Conservation (phyloP, 2,797 vertebrate genomes). For the Nannoperca australis region DNA sequence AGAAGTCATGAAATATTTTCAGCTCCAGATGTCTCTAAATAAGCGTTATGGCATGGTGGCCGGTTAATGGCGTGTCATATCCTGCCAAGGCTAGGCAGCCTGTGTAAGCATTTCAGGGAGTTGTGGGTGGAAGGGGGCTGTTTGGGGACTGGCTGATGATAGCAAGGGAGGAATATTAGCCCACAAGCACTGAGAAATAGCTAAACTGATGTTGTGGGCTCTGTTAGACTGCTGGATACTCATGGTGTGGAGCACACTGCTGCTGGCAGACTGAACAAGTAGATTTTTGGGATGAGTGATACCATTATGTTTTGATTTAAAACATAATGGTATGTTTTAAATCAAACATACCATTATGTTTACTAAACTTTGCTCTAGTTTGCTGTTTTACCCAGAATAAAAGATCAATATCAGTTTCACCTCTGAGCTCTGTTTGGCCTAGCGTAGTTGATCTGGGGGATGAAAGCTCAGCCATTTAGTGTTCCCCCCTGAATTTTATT, state of each 20-base stretch:
- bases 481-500: too few relatives aligned
- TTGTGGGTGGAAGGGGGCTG: conserved; percentile 38
- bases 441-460: not conserved
- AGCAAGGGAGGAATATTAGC: conserved; percentile 56
- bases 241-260: conserved; percentile 7
- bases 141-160: conserved; percentile 60
- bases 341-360: too few relatives aligned
- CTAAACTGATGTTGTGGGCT: conserved; percentile 47
- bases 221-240: conserved; percentile 38
- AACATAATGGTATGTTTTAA: too few relatives aligned
- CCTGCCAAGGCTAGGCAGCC: conserved; percentile 62
- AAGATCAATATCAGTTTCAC: not conserved
- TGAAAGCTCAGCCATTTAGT: not conserved
- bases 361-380: not conserved
- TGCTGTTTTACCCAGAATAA: not conserved
- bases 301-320: not conserved
- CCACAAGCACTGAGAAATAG: conserved; percentile 48
- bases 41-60: conserved; percentile 55
- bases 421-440: not conserved
- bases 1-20: conserved; percentile 71
- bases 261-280: conserved; percentile 4
- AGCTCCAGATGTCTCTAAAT: conserved; percentile 71
- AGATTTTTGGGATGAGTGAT: conserved; percentile 11
- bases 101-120: conserved; percentile 68
- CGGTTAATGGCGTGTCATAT: conserved; percentile 68